A percentile compares a stretch with the other conserved stretches of the same genome.
Conservation (phyloP, 2,888 invertebrate genomes). For the Harpalus rufipes region DNA sequence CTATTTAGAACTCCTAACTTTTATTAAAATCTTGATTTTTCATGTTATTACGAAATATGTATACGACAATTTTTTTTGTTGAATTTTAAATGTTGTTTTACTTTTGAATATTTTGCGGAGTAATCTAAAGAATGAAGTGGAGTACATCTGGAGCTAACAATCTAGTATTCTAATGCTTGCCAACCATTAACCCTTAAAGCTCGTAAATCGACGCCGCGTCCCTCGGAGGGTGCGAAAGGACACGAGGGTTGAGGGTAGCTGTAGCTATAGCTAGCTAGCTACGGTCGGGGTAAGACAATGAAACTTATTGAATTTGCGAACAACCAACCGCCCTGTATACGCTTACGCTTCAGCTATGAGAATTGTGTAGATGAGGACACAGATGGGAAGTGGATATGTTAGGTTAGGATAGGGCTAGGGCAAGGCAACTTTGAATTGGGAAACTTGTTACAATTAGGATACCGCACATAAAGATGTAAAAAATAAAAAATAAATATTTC, state of each 20-base stretch:
- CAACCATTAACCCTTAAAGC: conserved; percentile 65
- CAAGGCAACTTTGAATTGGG: neutral
- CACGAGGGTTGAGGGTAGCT: neutral
- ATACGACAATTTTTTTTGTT: neutral
- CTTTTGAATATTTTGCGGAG: neutral
- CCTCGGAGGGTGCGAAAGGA: conserved; percentile 33
- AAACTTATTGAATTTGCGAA: conserved; percentile 66
- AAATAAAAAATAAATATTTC: no score
- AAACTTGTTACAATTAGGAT: neutral
- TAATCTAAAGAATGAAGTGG: neutral
- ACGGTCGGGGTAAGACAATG: conserved; percentile 59
- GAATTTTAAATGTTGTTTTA: neutral
- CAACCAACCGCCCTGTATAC: conserved; percentile 56
- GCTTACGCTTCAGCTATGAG: neutral
- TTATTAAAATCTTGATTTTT: no score
- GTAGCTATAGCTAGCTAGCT: no score
- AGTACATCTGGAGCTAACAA: conserved; percentile 36
- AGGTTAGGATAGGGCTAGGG: neutral
- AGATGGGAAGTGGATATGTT: conserved; percentile 21
- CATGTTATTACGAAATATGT: no score
- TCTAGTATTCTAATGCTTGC: conserved; percentile 62
- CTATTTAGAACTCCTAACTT: no score
- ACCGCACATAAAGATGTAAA: neutral
- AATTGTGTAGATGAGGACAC: neutral
- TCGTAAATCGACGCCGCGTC: conserved; percentile 62